Conservation (phyloP, 30 jellyfish, hydroid and myxozoan species). For the Chrysaora quinquecirrha region DNA sequence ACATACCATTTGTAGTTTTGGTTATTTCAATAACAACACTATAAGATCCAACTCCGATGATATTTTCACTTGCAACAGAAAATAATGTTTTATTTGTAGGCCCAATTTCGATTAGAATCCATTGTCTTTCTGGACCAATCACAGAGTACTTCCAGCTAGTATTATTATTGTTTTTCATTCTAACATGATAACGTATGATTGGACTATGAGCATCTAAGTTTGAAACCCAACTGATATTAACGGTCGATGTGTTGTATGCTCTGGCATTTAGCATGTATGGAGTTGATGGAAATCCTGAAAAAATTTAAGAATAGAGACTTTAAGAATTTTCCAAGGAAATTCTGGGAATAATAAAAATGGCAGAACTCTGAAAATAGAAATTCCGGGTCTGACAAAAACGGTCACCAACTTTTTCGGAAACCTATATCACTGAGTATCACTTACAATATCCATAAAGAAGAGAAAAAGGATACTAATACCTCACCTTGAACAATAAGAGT, state of each 20-base stretch:
- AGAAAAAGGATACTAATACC: no score
- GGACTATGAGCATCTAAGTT: conserved; percentile 74
- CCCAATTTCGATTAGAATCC: conserved; percentile 53
- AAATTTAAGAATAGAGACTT: no score
- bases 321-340: no score
- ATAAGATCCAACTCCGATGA: conserved; percentile 71
- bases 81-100: conserved; percentile 25
- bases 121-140: conserved; percentile 16
- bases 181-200: conserved; percentile 53
- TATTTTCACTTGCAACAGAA: conserved; percentile 83
- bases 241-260: conserved; percentile 26
- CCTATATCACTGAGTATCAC: no score
- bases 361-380: no score
- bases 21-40: conserved; percentile 62
- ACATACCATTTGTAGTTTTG: conserved; percentile 65
- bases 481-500: conserved; percentile 88
- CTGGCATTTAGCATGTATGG: conserved; percentile 53
- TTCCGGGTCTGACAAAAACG: no score
- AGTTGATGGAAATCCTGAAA: conserved; percentile 77
- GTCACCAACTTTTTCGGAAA: no score
- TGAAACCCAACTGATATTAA: conserved; percentile 84
- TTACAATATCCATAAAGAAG: no score
- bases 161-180: conserved; percentile 32
- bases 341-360: no score
- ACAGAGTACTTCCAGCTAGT: conserved; percentile 25